These are phyloP conservation scores for Psittacus erithacus DNA, from an alignment of 2,113 vertebrate genomes.

Conservation along the genomic window DNA sequence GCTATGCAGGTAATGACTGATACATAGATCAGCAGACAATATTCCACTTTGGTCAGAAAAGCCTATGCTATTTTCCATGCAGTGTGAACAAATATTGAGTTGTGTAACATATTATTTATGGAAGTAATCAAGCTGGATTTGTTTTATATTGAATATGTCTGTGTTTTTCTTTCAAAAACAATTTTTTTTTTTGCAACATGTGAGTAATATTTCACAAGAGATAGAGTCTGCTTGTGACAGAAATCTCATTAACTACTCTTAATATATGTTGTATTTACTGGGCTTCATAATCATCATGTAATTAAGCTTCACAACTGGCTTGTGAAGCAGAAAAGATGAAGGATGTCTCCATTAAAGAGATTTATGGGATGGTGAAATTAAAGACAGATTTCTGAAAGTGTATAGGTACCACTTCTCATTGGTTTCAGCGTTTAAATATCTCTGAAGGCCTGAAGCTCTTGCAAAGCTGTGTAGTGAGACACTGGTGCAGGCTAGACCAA, in stretches of 20 bases:
- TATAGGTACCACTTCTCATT: background rate
- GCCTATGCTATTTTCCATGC: background rate
- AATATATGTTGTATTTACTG: constrained; percentile 49
- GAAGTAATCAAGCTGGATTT: background rate
- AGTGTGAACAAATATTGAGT: background rate
- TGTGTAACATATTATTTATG: background rate
- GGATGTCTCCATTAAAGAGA: constrained; percentile 41
- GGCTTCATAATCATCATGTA: constrained; percentile 35
- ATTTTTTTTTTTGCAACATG: background rate
- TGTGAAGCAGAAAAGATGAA: constrained; percentile 57
- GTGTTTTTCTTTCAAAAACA: background rate
- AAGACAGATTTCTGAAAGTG: background rate
- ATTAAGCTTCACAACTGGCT: constrained; percentile 42
- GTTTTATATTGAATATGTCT: background rate
- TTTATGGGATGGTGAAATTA: constrained; percentile 29
- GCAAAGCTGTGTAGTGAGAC: background rate
- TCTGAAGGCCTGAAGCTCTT: background rate
- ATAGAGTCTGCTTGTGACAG: constrained; percentile 2
- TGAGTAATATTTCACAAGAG: constrained; percentile 27
- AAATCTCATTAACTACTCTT: constrained; percentile 53
- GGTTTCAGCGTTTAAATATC: background rate
- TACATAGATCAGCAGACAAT: background rate
- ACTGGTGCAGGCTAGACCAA: background rate
- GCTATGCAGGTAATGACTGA: background rate
- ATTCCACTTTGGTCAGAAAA: background rate